Evolutionary conservation across 2,113 vertebrate genomes (phyloP).

Genomic region (Chiloscyllium plagiosum): DNA sequence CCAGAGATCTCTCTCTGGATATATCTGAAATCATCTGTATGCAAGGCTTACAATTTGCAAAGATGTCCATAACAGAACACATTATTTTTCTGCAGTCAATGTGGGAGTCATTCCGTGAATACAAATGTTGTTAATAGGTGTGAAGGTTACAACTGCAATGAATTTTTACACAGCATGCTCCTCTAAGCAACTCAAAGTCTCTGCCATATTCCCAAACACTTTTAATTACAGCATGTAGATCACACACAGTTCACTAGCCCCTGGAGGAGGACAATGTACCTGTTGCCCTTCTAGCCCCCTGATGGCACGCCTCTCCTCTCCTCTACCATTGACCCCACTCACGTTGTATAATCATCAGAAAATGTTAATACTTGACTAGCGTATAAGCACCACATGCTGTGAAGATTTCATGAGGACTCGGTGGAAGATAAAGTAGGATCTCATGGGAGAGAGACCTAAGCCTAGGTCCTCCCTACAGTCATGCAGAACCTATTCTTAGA

Average conservation of each 20-base stretch:
- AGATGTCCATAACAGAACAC: neutral
- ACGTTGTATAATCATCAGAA: no score
- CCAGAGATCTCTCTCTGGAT: neutral
- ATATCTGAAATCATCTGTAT: neutral
- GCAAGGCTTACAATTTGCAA: neutral
- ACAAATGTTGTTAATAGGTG: neutral
- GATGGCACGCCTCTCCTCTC: no score
- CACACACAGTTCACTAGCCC: neutral
- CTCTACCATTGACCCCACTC: no score
- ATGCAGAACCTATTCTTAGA: no score
- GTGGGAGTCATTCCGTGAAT: neutral
- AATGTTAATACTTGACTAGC: no score
- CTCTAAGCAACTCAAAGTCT: neutral
- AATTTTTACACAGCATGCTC: neutral
- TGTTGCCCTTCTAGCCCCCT: no score
- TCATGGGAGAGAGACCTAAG: no score
- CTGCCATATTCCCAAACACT: neutral
- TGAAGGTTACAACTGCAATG: neutral
- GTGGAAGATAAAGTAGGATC: no score
- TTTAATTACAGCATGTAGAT: neutral
- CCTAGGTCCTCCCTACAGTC: no score
- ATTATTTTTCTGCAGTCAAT: neutral
- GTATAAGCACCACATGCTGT: no score
- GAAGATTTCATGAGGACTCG: no score
- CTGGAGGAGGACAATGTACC: no score